These are phyloP conservation scores for Onychostoma macrolepis DNA, from an alignment of 2,113 vertebrate genomes.

Conservation along the genomic window DNA sequence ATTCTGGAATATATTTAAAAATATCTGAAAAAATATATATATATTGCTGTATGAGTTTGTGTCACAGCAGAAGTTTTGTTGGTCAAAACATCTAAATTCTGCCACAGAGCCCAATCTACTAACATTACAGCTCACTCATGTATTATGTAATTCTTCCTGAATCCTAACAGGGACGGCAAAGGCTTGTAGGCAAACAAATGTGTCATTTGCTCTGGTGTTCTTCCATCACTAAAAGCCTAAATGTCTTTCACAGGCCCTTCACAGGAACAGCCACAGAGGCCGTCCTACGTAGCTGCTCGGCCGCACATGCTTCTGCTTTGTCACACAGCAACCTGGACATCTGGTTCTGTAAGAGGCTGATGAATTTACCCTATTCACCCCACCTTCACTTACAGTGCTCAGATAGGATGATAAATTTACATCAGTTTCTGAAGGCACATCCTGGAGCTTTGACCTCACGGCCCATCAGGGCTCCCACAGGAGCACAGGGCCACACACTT, in stretches of 20 bases:
- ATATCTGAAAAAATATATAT: background rate
- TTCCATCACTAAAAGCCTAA: conserved; percentile 39
- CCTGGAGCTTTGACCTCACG: conserved; percentile 67
- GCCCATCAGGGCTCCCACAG: conserved; percentile 57
- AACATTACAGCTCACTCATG: background rate
- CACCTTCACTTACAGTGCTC: conserved; percentile 56
- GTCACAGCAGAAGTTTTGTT: background rate
- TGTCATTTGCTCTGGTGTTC: conserved; percentile 34
- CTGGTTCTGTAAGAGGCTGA: conserved; percentile 50
- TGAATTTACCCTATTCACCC: conserved; percentile 43
- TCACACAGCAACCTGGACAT: conserved; percentile 59
- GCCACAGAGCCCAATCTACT: background rate
- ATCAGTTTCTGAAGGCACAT: conserved; percentile 63
- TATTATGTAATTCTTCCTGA: conserved; percentile 20
- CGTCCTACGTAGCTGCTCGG: conserved; percentile 19
- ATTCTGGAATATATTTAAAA: background rate
- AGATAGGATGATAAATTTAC: conserved; percentile 64
- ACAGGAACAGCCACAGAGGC: conserved; percentile 41
- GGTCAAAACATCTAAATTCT: background rate
- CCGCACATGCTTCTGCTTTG: conserved; percentile 59
- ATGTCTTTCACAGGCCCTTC: conserved; percentile 50
- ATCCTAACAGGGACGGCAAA: conserved; percentile 16
- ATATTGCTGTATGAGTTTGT: background rate
- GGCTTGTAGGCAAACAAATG: conserved; percentile 32
- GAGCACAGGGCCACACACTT: conserved; percentile 67